Base-by-base conservation (phyloP, 2,888 invertebrate genomes). In the Lepidochrysops patricia region DNA sequence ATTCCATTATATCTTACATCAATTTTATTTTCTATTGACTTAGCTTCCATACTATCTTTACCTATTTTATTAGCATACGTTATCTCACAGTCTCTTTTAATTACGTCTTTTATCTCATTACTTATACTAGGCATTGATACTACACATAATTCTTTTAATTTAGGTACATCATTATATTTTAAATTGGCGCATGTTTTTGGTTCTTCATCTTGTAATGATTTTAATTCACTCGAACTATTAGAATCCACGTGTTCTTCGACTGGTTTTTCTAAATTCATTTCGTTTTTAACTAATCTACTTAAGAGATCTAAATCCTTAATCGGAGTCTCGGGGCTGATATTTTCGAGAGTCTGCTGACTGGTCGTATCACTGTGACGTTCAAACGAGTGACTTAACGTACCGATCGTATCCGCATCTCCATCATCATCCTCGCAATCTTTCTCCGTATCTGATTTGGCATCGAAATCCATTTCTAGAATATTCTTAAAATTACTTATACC, bases 401-500 rank as follows among this genome's bases (percentile, higher is more conserved):
- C 88, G 5, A 86, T 70, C 15, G 87, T 84, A 59, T 85, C 87
- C 2, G 82, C 76, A 60, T 89, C 88, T 3, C 69, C 72, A 2
- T 85, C 86, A 48, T 84, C 83, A 0, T 83, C 82, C 13, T 78
- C 79, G n/a, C 72, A 71, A 4, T 70, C 64, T 54, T 76, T 76
- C 48, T 66, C 70, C 4, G 73, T 72, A 1, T 76, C 74, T 0
- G 71, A 68, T 12, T 71, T 74, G 0, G 73, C 69, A 61, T 75
- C 74, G 48, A 79, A 79, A 52, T 81, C 83, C 56, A 79, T 68
- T 57, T 80, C 82, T 13, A 87, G 66, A 70, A 88, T 72, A 61
- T 78, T 85, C 68, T 88, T 87, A 72, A 89, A 89, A 63, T 89
- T 85, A 7, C 72, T 84, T 26, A 89, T 89, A 34, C 88, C 88